Conservation (phyloP, 2,797 vertebrate species). For the Myotis planiceps region DNA sequence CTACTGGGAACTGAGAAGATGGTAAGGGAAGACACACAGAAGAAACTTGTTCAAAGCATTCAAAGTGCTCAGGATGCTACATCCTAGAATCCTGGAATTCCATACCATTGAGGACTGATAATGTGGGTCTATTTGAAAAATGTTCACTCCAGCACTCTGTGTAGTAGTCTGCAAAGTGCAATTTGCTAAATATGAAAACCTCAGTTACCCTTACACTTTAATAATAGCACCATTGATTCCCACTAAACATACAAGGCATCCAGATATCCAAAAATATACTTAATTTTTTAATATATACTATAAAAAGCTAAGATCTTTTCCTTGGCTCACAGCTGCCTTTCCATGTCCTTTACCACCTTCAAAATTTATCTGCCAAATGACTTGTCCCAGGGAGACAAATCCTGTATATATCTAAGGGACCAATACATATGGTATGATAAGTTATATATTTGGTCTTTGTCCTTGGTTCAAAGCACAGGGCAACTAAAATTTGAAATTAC, state of each 20-base stretch:
- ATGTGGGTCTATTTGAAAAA: not conserved
- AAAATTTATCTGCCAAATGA: not conserved
- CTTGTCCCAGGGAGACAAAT: not conserved
- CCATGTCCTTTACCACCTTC: not conserved
- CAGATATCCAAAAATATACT: not conserved
- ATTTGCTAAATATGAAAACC: not conserved
- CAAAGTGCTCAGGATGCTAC: not conserved
- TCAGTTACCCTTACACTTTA: not conserved
- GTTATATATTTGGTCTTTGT: not conserved
- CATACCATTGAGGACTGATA: not conserved
- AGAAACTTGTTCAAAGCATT: not conserved
- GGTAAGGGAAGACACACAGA: not conserved
- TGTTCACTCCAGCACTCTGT: not conserved
- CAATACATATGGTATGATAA: not conserved
- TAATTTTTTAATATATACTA: not conserved
- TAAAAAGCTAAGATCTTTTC: not conserved
- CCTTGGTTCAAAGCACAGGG: not conserved
- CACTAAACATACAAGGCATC: not conserved
- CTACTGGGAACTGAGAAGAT: not conserved
- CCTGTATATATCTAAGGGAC: not conserved
- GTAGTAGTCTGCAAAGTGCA: not conserved
- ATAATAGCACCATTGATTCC: not conserved
- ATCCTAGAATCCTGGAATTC: not conserved
- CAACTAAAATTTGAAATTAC: not conserved
- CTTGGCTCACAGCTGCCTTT: not conserved